A percentile compares a stretch with the other conserved stretches of the same genome.
Conservation (phyloP, 2,888 invertebrate genomes). For the Holacanthella duospinosa region DNA sequence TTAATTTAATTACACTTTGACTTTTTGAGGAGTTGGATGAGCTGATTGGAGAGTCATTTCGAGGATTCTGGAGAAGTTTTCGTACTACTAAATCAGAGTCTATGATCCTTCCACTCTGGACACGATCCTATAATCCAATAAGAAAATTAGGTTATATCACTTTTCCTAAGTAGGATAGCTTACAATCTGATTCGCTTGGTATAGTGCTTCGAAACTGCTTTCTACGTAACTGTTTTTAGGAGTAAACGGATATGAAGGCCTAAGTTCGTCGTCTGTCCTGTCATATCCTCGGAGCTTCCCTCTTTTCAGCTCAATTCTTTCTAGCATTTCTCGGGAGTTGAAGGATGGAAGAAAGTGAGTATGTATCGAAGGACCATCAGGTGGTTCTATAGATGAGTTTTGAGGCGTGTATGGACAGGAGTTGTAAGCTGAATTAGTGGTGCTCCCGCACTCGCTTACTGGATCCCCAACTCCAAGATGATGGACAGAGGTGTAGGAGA, state of each 20-base stretch:
- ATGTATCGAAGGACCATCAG: constrained; percentile 36
- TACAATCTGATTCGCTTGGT: no score
- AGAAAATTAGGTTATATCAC: background rate
- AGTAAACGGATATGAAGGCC: constrained; percentile 41
- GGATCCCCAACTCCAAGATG: constrained; percentile 34
- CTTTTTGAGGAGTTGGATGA: no score
- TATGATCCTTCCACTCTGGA: no score
- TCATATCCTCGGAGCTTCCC: constrained; percentile 40
- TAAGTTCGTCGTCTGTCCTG: constrained; percentile 30
- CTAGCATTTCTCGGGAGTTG: constrained; percentile 44
- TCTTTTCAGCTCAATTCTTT: constrained; percentile 42
- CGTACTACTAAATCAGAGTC: constrained; percentile 33
- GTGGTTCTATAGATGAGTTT: constrained; percentile 40
- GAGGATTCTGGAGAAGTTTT: constrained; percentile 15
- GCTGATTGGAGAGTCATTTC: no score
- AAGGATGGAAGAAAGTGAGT: constrained; percentile 42
- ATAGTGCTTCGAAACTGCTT: constrained; percentile 20
- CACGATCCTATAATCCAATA: background rate
- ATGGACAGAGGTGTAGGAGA: constrained; percentile 33
- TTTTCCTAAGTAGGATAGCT: background rate
- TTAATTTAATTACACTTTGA: no score
- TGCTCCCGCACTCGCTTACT: constrained; percentile 38
- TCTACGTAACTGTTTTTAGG: constrained; percentile 43
- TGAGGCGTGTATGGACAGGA: constrained; percentile 41
- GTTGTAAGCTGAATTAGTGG: constrained; percentile 39